phyloP scores from a whole-genome alignment of 2,113 vertebrate genomes.

The Chamaetylas fuelleborni region DNA sequence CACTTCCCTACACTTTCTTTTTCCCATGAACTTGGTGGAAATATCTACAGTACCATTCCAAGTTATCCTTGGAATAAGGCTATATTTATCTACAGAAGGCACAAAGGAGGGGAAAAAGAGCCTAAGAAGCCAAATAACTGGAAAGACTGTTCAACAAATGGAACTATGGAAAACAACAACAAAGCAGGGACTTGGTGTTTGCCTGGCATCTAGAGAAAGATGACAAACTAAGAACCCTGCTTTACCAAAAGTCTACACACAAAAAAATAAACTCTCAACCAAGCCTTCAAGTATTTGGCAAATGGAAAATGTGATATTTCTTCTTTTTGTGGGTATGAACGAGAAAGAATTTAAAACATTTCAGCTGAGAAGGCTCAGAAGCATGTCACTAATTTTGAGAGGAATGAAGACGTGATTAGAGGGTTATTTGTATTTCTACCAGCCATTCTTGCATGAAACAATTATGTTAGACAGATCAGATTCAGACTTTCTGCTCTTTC shows the following conservation, averaged over 20 bases:
- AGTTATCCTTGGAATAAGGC: slow-evolving; percentile 1
- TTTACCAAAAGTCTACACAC: not conserved
- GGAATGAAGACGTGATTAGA: not conserved
- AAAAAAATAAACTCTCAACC: not conserved
- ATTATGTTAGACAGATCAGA: not conserved
- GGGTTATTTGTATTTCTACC: not conserved
- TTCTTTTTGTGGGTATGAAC: not conserved
- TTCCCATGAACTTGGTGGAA: slow-evolving; percentile 15
- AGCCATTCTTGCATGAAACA: not conserved
- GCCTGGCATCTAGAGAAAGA: not conserved
- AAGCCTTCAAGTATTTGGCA: not conserved
- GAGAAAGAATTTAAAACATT: not conserved
- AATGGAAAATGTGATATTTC: not conserved
- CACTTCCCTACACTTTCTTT: not conserved
- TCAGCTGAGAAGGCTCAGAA: not conserved
- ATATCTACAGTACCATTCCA: not conserved
- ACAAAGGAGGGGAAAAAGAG: not conserved
- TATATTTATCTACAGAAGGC: not conserved
- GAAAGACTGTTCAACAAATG: not conserved
- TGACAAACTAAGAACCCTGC: not conserved
- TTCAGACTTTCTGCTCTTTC: not conserved
- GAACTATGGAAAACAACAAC: not conserved
- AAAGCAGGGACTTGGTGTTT: not conserved
- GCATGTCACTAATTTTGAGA: not conserved
- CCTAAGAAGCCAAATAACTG: not conserved